Percentiles rank a stretch among this genome's conserved stretches.
phyloP scores from a whole-genome alignment of 2,113 vertebrate species.

The Ctenodactylus gundi region DNA sequence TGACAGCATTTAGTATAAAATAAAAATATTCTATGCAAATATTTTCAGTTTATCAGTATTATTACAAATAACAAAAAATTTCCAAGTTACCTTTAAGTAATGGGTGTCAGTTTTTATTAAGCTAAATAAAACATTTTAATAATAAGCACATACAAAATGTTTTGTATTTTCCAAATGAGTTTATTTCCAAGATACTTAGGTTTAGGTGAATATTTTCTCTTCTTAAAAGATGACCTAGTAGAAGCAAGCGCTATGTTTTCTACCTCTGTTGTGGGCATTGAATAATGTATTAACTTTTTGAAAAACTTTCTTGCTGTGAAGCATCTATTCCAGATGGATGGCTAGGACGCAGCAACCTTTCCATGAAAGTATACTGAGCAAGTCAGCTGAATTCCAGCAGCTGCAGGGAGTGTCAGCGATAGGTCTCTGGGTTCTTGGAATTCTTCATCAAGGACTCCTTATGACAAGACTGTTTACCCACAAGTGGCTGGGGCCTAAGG shows the following conservation, averaged over 20 bases:
- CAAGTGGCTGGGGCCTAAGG: background rate
- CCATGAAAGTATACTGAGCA: background rate
- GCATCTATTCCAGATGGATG: background rate
- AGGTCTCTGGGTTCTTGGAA: background rate
- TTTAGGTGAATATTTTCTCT: background rate
- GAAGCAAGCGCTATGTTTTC: background rate
- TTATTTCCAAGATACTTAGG: background rate
- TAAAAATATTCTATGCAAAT: background rate
- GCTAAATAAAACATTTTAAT: conserved; percentile 17
- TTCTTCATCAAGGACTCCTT: background rate
- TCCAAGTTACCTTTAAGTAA: background rate
- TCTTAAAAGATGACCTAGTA: background rate
- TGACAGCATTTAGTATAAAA: background rate
- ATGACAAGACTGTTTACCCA: background rate
- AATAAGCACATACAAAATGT: background rate
- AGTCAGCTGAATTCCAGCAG: background rate
- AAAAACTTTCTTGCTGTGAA: background rate
- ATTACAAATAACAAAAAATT: too few species aligned
- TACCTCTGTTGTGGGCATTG: background rate
- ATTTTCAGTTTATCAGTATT: background rate
- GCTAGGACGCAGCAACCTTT: background rate
- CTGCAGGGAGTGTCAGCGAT: background rate
- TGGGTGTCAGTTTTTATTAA: background rate
- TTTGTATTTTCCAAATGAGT: background rate
- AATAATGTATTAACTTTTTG: background rate